phyloP scores from a whole-genome alignment of 2,888 invertebrate genomes.

The Chloroclysta siterata region DNA sequence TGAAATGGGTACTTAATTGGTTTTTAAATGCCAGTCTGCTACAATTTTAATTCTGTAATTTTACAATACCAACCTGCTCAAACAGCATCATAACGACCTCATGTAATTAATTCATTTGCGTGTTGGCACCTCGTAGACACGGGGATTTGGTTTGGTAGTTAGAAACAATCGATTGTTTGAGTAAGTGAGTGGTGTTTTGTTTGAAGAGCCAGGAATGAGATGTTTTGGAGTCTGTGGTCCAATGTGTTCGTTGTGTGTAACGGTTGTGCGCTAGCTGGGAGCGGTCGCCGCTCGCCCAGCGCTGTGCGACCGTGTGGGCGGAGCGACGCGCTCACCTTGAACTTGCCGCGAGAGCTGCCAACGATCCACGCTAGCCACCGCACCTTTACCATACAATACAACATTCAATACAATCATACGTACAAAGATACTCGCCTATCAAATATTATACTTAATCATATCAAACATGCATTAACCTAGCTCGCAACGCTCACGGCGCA shows the following conservation, averaged over 20 bases:
- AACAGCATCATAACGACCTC: conserved; percentile 29
- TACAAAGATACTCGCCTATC: conserved; percentile 41
- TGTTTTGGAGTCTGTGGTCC: conserved; percentile 66
- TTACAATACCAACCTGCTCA: neutral
- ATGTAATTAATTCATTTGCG: conserved; percentile 50
- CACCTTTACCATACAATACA: conserved; percentile 32
- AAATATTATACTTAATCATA: conserved; percentile 3
- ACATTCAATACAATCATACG: conserved; percentile 49
- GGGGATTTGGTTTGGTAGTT: conserved; percentile 50
- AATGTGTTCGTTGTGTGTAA: conserved; percentile 70
- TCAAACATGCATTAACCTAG: neutral
- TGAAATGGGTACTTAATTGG: neutral
- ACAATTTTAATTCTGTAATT: conserved; percentile 34
- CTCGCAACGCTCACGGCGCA: neutral
- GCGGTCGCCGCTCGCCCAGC: conserved; percentile 30
- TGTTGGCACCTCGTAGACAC: conserved; percentile 50
- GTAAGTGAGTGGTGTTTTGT: conserved; percentile 50
- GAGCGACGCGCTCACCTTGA: conserved; percentile 83
- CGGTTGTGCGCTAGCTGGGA: conserved; percentile 64
- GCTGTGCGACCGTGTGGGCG: conserved; percentile 70
- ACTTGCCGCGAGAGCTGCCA: conserved; percentile 78
- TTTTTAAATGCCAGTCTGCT: conserved; percentile 37
- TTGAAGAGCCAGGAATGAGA: conserved; percentile 54
- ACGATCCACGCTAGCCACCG: conserved; percentile 43
- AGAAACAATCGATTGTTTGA: conserved; percentile 60